Base-by-base conservation (phyloP, 2,797 vertebrate genomes). In the Nannoperca australis region DNA sequence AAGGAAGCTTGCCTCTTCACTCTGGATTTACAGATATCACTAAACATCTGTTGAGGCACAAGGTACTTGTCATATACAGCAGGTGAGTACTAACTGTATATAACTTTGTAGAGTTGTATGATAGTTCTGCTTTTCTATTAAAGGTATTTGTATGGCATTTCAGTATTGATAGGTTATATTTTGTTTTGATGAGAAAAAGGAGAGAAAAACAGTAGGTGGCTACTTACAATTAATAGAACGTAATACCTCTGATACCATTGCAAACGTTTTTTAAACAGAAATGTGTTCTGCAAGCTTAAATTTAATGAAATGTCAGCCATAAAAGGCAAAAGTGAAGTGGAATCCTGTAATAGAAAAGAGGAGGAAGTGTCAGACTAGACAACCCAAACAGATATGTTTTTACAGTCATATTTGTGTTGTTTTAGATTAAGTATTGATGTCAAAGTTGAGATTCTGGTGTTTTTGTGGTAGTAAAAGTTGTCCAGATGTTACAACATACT, bases 61-160 rank as follows among this genome's bases (percentile, higher is more conserved):
- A 49, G 44, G 27, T 56, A 14, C 30, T 30, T 79, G 0, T 42
- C 49, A 69, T 61, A 82, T 38, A 59, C 70, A 63, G 55, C 63
- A 81, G 89, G 92, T 93, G 86, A 93, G 92, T 87, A 54, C 27
- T 10, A 22, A 56, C 22, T 6, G 3, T 34, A 7, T 42, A 65
- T 20, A 18, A 27, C 10, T 70, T 34, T 44, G 8, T 7, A 2
- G n/a, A 73, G 24, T 38, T 34, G 2, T 20, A 1, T 6, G 6
- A 60, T 15, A 40, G 30, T 54, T 63, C 7, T 45, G 13, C 50
- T 67, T 40, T 10, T 7, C 5, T 59, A 3, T 58, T 71, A 11
- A 42, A 51, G 14, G 3, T 45, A 5, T 58, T 22, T 67, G 54
- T 58, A 17, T 32, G 36, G 11, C 22, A 12, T 32, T 49, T 49